A percentile compares a stretch with the other conserved stretches of the same genome.
These are phyloP conservation scores for Myxocyprinus asiaticus DNA, from an alignment of 2,113 vertebrate genomes.

Conservation along the genomic window DNA sequence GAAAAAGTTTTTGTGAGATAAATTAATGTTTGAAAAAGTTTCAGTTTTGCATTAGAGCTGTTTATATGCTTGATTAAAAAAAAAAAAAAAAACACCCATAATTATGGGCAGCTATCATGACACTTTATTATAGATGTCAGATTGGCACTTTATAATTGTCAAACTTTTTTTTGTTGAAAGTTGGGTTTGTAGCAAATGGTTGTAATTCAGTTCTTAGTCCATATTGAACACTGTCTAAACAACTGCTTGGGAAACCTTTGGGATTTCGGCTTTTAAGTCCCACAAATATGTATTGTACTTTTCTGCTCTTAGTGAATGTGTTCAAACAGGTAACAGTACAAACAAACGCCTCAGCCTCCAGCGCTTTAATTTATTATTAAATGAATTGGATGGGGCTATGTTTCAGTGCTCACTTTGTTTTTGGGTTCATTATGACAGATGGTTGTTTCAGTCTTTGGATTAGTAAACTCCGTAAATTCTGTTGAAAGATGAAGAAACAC, in stretches of 20 bases:
- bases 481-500: neutral
- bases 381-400: slow-evolving; percentile 14
- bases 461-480: slow-evolving; percentile 22
- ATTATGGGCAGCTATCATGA: neutral
- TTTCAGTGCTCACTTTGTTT: slow-evolving; percentile 1
- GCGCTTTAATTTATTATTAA: slow-evolving; percentile 32
- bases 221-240: neutral
- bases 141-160: neutral
- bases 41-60: neutral
- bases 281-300: slow-evolving; percentile 29
- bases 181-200: neutral
- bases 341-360: slow-evolving; percentile 36
- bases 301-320: slow-evolving; percentile 29
- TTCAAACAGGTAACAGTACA: slow-evolving; percentile 28
- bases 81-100: neutral
- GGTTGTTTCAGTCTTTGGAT: neutral
- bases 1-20: no score
- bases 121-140: neutral
- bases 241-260: neutral
- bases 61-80: slow-evolving; percentile 1
- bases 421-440: neutral
- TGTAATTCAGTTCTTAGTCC: neutral
- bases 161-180: neutral
- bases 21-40: neutral
- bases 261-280: neutral